These are phyloP conservation scores for Bombus consobrinus DNA, from an alignment of 1,140 invertebrate genomes.

Conservation along the genomic window DNA sequence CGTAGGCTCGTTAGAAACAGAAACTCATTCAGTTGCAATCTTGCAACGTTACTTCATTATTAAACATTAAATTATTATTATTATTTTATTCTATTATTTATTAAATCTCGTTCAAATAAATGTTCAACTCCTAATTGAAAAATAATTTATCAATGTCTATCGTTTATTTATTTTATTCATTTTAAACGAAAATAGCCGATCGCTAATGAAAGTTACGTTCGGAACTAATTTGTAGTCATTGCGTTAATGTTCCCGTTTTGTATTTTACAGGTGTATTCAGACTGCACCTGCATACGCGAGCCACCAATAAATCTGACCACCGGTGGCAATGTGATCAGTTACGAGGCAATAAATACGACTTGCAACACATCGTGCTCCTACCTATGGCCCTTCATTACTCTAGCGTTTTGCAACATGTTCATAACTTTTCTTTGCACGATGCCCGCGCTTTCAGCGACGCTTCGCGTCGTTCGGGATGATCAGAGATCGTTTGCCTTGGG, in stretches of 20 bases:
- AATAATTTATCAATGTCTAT: too few species aligned
- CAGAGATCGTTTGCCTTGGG: constrained; percentile 93
- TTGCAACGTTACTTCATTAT: too few species aligned
- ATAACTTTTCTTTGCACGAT: constrained; percentile 91
- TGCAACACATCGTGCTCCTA: constrained; percentile 86
- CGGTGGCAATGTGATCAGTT: constrained; percentile 70
- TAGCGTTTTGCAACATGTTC: constrained; percentile 89
- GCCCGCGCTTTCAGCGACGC: constrained; percentile 89
- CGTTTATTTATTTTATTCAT: too few species aligned
- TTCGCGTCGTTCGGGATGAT: constrained; percentile 91
- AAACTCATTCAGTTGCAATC: background rate
- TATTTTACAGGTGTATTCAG: constrained; percentile 80
- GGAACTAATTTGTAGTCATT: background rate
- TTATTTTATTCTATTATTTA: background rate
- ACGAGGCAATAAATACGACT: constrained; percentile 85
- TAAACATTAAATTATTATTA: background rate
- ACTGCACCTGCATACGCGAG: constrained; percentile 84
- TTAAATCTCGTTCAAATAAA: too few species aligned
- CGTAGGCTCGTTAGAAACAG: too few species aligned
- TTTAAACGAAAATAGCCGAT: too few species aligned
- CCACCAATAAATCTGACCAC: constrained; percentile 55
- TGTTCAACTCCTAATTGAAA: too few species aligned
- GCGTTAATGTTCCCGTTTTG: background rate
- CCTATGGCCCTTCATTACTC: constrained; percentile 86
- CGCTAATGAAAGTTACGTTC: too few species aligned